Evolutionary conservation across 2,888 invertebrate species (phyloP).

Genomic region (Cosmorhoe ocellata): DNA sequence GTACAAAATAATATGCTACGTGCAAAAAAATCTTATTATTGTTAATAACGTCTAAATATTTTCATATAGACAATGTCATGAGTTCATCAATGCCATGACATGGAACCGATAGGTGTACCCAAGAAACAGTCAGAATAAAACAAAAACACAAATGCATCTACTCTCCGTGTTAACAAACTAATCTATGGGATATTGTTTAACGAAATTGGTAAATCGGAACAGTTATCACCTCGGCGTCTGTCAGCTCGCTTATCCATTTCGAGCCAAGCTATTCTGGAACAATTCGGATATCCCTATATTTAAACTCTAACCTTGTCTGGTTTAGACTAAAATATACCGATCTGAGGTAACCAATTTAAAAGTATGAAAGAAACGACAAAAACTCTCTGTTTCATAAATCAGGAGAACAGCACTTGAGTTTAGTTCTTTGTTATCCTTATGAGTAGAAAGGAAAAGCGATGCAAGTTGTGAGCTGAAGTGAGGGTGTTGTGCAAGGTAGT

Average conservation of each 20-base stretch:
- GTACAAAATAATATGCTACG: no score
- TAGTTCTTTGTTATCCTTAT: no score
- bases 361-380: no score
- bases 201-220: no score
- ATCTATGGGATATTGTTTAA: no score
- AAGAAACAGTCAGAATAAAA: slow-evolving; percentile 28
- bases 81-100: slow-evolving; percentile 23
- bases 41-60: no score
- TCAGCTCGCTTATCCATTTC: neutral
- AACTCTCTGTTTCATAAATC: no score
- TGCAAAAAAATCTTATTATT: slow-evolving; percentile 8
- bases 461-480: no score
- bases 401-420: no score
- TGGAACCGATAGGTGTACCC: slow-evolving; percentile 10
- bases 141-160: slow-evolving; percentile 12
- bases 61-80: slow-evolving; percentile 24
- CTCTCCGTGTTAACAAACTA: slow-evolving; percentile 1
- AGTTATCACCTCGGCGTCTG: slow-evolving; percentile 1
- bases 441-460: no score
- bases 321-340: slow-evolving; percentile 9
- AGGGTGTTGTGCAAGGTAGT: neutral
- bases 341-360: neutral
- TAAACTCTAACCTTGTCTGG: slow-evolving; percentile 17
- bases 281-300: slow-evolving; percentile 12
- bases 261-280: no score